Percentiles rank a stretch among this genome's conserved stretches.
phyloP scores from a whole-genome alignment of 2,888 invertebrate species.

The Cantharis rustica region DNA sequence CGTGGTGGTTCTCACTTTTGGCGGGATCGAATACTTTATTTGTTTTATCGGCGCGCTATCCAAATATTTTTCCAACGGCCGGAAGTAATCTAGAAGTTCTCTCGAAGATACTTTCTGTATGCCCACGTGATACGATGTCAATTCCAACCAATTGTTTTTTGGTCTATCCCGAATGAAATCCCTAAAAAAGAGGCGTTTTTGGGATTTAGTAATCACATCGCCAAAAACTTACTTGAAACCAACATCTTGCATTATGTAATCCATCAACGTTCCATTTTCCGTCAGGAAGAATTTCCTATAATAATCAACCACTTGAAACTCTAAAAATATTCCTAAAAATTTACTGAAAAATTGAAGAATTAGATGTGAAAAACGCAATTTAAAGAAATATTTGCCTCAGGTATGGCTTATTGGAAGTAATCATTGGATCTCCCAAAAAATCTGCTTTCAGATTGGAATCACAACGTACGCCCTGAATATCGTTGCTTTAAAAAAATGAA shows the following conservation, averaged over 20 bases:
- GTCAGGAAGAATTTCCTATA: conserved; percentile 33
- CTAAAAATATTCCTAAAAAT: conserved; percentile 62
- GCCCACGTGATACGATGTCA: conserved; percentile 59
- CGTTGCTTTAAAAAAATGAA: conserved; percentile 38
- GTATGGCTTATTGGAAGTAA: conserved; percentile 62
- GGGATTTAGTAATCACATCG: neutral
- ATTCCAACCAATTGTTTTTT: conserved; percentile 56
- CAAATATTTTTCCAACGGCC: conserved; percentile 61
- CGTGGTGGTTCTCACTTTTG: conserved; percentile 34
- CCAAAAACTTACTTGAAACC: conserved; percentile 39
- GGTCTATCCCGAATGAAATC: conserved; percentile 52
- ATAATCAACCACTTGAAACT: conserved; percentile 62
- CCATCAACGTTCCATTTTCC: conserved; percentile 6
- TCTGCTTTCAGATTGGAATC: conserved; percentile 58
- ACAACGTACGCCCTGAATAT: conserved; percentile 51
- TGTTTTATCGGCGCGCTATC: conserved; percentile 53
- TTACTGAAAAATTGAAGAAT: conserved; percentile 55
- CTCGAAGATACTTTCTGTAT: conserved; percentile 58
- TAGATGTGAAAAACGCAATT: neutral
- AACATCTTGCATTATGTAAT: conserved; percentile 37
- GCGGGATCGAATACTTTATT: conserved; percentile 31
- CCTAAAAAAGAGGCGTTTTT: neutral
- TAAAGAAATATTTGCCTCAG: conserved; percentile 55
- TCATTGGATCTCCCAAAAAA: conserved; percentile 59
- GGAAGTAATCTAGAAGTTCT: conserved; percentile 62